These are phyloP conservation scores for Clistopyga incitator DNA, from an alignment of 2,888 invertebrate genomes.

Conservation along the genomic window DNA sequence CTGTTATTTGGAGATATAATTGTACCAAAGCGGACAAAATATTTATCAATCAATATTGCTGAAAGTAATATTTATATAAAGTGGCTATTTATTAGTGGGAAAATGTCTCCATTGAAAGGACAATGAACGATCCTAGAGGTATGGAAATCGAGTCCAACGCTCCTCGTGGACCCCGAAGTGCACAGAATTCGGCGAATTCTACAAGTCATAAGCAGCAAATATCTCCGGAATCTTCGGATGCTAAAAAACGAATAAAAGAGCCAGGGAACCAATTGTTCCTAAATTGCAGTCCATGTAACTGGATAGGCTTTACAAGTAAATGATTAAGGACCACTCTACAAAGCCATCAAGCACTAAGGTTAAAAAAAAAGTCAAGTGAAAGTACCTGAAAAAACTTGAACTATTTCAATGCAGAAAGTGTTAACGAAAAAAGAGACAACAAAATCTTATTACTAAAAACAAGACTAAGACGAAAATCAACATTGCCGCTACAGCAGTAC, in stretches of 20 bases:
- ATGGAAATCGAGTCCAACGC: neutral
- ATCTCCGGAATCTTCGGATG: neutral
- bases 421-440: constrained; percentile 27
- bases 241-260: neutral
- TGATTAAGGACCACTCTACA: neutral
- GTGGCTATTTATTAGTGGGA: too few species aligned
- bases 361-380: constrained; percentile 38
- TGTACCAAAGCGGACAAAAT: neutral
- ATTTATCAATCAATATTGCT: neutral
- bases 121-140: too few species aligned
- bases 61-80: too few species aligned
- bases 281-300: neutral
- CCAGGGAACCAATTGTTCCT: neutral
- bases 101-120: neutral
- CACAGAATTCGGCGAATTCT: neutral
- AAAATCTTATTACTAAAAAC: neutral
- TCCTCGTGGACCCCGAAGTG: neutral
- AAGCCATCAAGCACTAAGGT: neutral
- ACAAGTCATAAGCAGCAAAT: neutral
- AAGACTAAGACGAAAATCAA: neutral
- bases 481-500: neutral
- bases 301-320: neutral
- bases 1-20: neutral
- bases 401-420: constrained; percentile 43
- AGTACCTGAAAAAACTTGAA: constrained; percentile 4